Conservation (phyloP, 2,113 vertebrate species). For the Hippocampus guttulatus region DNA sequence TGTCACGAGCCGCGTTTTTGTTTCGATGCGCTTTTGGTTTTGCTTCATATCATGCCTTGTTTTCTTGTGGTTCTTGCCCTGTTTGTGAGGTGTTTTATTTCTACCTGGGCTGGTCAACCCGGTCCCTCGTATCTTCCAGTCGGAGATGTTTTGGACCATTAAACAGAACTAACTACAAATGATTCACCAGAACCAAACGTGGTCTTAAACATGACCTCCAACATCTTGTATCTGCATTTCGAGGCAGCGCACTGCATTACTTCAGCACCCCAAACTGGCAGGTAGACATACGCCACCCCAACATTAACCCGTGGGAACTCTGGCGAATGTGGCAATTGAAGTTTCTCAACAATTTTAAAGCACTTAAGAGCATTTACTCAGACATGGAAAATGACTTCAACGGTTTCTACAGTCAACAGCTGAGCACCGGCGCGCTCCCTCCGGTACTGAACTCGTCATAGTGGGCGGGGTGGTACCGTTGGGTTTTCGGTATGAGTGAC, state of each 20-base stretch:
- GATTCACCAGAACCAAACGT: neutral
- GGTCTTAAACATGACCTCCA: neutral
- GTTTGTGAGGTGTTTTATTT: no score
- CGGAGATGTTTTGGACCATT: neutral
- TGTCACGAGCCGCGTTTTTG: no score
- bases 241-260: neutral
- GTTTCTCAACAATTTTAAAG: slow-evolving; percentile 11
- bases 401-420: slow-evolving; percentile 3
- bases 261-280: slow-evolving; percentile 5
- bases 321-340: slow-evolving; percentile 2
- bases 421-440: slow-evolving; percentile 1
- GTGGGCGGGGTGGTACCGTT: slow-evolving; percentile 48
- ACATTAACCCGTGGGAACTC: neutral
- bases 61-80: no score
- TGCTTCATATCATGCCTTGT: no score
- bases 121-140: no score
- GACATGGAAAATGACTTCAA: slow-evolving; percentile 5
- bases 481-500: slow-evolving; percentile 51
- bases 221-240: neutral
- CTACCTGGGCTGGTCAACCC: no score
- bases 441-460: slow-evolving; percentile 10
- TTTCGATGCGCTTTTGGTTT: no score
- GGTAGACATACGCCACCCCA: neutral
- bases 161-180: neutral
- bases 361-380: slow-evolving; percentile 4